A percentile compares a stretch with the other conserved stretches of the same genome.
Conservation (phyloP, 2,888 invertebrate species). For the Ecliptopera silaceata region DNA sequence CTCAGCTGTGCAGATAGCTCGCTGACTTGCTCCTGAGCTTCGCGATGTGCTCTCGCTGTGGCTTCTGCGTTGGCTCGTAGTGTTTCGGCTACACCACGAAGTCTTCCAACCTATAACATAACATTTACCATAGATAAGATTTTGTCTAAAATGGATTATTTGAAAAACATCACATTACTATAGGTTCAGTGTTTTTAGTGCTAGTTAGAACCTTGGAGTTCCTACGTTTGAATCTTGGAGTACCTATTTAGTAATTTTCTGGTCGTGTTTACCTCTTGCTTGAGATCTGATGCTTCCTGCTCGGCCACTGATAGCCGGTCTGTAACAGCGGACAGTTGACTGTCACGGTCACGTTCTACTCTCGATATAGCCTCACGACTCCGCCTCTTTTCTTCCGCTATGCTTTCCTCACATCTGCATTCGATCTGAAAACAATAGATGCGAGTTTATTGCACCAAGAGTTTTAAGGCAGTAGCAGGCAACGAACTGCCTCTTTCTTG, state of each 20-base stretch:
- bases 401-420: constrained; percentile 87
- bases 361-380: constrained; percentile 92
- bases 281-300: constrained; percentile 77
- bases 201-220: no score
- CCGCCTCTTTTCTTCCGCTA: constrained; percentile 92
- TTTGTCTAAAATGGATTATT: neutral
- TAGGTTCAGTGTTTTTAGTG: no score
- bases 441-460: no score
- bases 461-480: no score
- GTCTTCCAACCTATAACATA: constrained; percentile 65
- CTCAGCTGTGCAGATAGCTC: constrained; percentile 75
- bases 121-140: neutral
- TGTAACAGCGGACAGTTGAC: constrained; percentile 69
- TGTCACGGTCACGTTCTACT: constrained; percentile 90
- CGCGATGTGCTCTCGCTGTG: constrained; percentile 78
- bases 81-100: constrained; percentile 83
- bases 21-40: constrained; percentile 78
- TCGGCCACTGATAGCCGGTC: constrained; percentile 77
- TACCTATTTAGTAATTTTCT: neutral
- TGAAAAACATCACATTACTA: neutral
- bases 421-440: constrained; percentile 82
- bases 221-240: no score
- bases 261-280: constrained; percentile 67
- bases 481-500: no score
- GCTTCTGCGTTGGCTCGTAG: constrained; percentile 82